These are phyloP conservation scores for Zaprionus lachaisei DNA, from an alignment of 1,140 invertebrate species.

Conservation along the genomic window DNA sequence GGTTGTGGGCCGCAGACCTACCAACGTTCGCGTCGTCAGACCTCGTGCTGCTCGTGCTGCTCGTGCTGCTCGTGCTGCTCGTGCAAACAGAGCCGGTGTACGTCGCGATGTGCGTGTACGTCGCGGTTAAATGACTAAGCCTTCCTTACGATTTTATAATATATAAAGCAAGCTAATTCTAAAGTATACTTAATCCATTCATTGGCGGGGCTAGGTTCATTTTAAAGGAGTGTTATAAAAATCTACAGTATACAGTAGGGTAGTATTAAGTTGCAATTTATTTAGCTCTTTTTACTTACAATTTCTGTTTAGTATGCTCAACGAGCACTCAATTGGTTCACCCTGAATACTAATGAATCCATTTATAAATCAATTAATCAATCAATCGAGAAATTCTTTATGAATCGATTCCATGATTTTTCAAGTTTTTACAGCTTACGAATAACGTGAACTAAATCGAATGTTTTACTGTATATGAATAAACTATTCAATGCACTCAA, in stretches of 20 bases:
- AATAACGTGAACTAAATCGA: conserved; percentile 1
- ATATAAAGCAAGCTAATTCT: background rate
- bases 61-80: too few species aligned
- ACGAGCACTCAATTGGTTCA: background rate
- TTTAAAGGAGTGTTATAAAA: too few species aligned
- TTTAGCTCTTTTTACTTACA: too few species aligned
- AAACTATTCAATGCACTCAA: background rate
- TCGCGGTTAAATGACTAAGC: background rate
- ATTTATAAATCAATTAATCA: background rate
- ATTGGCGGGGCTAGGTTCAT: background rate
- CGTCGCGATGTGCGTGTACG: background rate
- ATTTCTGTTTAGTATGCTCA: background rate
- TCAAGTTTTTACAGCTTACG: background rate
- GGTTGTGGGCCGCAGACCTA: background rate
- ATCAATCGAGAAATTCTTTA: background rate
- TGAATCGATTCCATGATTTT: background rate
- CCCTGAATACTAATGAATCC: background rate
- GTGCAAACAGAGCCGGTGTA: background rate
- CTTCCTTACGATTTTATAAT: background rate
- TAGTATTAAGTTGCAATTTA: too few species aligned
- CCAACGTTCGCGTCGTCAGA: background rate
- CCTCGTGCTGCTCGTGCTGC: too few species aligned
- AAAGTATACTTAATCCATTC: background rate
- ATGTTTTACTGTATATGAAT: background rate
- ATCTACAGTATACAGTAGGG: too few species aligned